These are phyloP conservation scores for Macrobrachium rosenbergii DNA, from an alignment of 1,140 invertebrate species.

Conservation along the genomic window DNA sequence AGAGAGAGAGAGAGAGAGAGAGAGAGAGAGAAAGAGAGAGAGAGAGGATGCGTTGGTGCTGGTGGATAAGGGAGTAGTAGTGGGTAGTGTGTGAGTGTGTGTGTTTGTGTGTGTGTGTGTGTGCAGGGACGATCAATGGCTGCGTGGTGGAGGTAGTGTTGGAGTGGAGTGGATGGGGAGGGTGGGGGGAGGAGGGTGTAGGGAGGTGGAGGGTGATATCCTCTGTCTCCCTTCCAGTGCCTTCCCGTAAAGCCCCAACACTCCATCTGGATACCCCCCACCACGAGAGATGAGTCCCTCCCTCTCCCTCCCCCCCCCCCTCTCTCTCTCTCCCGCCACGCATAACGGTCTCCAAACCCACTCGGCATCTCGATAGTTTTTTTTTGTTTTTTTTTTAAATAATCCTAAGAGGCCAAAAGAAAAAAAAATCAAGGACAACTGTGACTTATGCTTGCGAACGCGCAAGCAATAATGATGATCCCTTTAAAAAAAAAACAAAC, in stretches of 20 bases:
- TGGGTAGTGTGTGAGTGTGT: conserved; percentile 30
- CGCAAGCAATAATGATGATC: neutral
- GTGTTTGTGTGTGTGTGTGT: conserved; percentile 46
- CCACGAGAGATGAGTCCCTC: neutral
- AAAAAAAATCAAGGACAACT: too few relatives aligned
- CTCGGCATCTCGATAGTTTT: neutral
- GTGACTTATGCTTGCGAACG: too few relatives aligned
- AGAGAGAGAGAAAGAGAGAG: conserved; percentile 7
- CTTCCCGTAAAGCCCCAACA: conserved; percentile 1
- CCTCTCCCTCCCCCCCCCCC: conserved; percentile 4
- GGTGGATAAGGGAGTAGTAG: conserved; percentile 29
- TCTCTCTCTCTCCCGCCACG: conserved; percentile 25
- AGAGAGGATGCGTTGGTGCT: conserved; percentile 8
- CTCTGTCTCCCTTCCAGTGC: neutral
- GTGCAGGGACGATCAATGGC: conserved; percentile 54
- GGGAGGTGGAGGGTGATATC: too few relatives aligned
- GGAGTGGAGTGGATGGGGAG: too few relatives aligned
- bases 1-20: neutral
- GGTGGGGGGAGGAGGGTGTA: too few relatives aligned
- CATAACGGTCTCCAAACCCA: conserved; percentile 39
- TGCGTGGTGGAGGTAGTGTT: conserved; percentile 33
- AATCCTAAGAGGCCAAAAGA: neutral
- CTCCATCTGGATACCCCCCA: neutral
- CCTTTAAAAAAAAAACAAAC: neutral
- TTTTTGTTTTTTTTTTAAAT: neutral